Base-by-base conservation (phyloP, 2,888 invertebrate species). In the Drosophila anomalata region DNA sequence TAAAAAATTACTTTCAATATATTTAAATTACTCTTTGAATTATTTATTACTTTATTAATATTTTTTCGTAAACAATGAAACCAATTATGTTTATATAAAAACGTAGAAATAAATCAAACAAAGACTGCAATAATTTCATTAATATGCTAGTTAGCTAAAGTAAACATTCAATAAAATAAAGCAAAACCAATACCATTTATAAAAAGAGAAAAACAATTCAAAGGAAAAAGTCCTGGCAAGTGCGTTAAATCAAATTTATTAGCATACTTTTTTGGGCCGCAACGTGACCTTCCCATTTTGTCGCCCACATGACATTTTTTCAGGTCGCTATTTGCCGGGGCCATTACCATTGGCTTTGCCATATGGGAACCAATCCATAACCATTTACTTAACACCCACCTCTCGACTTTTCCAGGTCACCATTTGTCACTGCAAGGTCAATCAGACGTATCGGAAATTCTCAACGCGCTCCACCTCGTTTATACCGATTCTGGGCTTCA, bases 391-490 rank as follows among this genome's bases (percentile, higher is more conserved):
- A 50, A n/a, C 8, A 8, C 22, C 24, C 12, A 33, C 36, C 31
- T 50, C 54, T 51, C 26, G 31, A 39, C 41, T 42, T 42, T 51
- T 60, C 29, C 92, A 95, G 95, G 95, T 95, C 78, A 94, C 95
- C 53, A 95, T 94, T 42, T 96, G 96, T 90, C 96, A 96, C 91
- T 96, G 96, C 91, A 94, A 95, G 77, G 94, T 95, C 77, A 95
- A 96, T 92, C 95, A 95, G 92, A 95, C 95, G 0, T 95, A 95
- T 91, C 94, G 95, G 51, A 93, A 94, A 36, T 93, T 94, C 80
- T 92, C 94, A 61, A 93, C 94, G 7, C 93, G 94, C 33, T 91
- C 94, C 24, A 91, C 93, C 76, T 93, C 94, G 65, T 90, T 92
- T 76, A 92, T 92, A 84, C 91, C 92, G 59, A 92, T 92, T 71